A percentile compares a stretch with the other conserved stretches of the same genome.
Evolutionary conservation across 2,113 vertebrate genomes (phyloP).

Genomic region (Butorides virescens): DNA sequence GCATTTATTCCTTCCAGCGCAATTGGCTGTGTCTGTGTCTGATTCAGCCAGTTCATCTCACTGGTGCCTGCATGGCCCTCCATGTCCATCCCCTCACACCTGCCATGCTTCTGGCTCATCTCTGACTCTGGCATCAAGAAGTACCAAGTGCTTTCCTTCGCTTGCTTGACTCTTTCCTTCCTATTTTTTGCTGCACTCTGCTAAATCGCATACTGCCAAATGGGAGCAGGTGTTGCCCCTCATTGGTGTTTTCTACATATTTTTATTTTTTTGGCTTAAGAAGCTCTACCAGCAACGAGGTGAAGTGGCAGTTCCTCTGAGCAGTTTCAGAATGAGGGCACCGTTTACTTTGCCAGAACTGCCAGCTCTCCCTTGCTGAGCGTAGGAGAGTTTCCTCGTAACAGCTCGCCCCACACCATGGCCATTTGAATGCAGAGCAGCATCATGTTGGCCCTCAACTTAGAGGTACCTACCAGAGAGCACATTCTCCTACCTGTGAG

Average conservation of each 20-base stretch:
- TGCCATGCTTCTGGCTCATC: not conserved
- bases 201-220: not conserved
- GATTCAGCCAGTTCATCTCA: not conserved
- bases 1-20: not conserved
- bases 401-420: not conserved
- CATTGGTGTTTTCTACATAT: not conserved
- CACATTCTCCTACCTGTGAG: not conserved
- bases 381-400: not conserved
- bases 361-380: not conserved
- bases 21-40: not conserved
- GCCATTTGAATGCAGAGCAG: not conserved
- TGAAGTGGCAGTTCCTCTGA: not conserved
- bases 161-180: not conserved
- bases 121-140: not conserved
- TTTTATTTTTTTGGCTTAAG: slow-evolving; percentile 13
- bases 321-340: not conserved
- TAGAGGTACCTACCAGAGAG: not conserved
- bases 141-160: not conserved
- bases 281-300: not conserved
- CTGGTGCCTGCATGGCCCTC: not conserved
- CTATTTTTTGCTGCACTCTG: not conserved
- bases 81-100: not conserved
- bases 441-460: not conserved
- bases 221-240: not conserved
- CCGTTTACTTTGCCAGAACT: not conserved